Conservation (phyloP, 2,113 vertebrate genomes). For the Gymnobelideus leadbeateri region DNA sequence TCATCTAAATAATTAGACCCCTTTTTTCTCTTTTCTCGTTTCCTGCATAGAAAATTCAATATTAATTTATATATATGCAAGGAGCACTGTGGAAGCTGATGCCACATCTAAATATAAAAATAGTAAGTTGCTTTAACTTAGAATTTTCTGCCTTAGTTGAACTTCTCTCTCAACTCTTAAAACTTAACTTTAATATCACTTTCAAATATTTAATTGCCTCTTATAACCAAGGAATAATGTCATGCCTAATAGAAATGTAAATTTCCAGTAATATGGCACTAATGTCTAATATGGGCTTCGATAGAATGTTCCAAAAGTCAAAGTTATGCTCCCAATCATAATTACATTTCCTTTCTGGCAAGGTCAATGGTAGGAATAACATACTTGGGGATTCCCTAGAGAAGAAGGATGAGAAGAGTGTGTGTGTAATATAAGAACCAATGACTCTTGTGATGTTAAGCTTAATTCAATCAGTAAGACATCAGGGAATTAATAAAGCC, state of each 20-base stretch:
- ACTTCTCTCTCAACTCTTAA: conserved; percentile 49
- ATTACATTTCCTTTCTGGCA: conserved; percentile 70
- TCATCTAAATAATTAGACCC: conserved; percentile 21
- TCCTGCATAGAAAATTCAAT: conserved; percentile 30
- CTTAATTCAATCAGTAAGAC: conserved; percentile 71
- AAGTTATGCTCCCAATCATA: conserved; percentile 61
- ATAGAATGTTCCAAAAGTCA: conserved; percentile 62
- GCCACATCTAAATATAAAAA: conserved; percentile 42
- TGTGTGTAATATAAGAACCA: conserved; percentile 45
- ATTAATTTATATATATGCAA: conserved; percentile 28
- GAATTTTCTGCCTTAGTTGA: conserved; percentile 54
- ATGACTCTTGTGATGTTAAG: conserved; percentile 58
- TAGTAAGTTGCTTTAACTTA: conserved; percentile 34
- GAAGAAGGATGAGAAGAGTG: conserved; percentile 37
- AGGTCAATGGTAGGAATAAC: conserved; percentile 64
- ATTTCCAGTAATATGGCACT: conserved; percentile 70
- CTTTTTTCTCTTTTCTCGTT: conserved; percentile 33
- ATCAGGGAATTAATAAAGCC: conserved; percentile 66
- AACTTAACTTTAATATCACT: conserved; percentile 64
- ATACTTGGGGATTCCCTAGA: conserved; percentile 36
- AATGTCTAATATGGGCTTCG: conserved; percentile 68
- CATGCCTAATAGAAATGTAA: conserved; percentile 70
- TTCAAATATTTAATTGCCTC: conserved; percentile 62
- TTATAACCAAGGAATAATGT: conserved; percentile 73
- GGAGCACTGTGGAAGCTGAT: conserved; percentile 13